A percentile compares a stretch with the other conserved stretches of the same genome.
These are phyloP conservation scores for Scaptomyza hsui DNA, from an alignment of 1,140 invertebrate species.

Conservation along the genomic window DNA sequence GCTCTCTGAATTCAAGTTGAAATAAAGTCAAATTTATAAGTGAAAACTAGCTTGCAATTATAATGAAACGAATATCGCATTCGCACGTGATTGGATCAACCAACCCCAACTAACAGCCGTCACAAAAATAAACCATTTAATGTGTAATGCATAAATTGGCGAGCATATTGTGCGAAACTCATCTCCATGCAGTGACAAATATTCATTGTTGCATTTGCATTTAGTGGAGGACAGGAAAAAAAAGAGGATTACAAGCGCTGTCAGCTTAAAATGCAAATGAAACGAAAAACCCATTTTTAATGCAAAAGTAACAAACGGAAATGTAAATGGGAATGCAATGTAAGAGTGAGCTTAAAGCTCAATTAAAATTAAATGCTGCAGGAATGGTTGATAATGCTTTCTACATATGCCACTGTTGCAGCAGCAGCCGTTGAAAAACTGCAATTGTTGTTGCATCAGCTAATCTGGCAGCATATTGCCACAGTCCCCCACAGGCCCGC, in stretches of 20 bases:
- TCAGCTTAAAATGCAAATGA: conserved; percentile 30
- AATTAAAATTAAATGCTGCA: conserved; percentile 56
- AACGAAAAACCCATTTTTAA: neutral
- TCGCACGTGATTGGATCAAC: too few relatives aligned
- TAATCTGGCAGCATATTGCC: conserved; percentile 68
- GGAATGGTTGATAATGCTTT: conserved; percentile 41
- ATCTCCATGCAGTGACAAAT: neutral
- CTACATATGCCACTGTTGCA: conserved; percentile 22
- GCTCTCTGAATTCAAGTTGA: too few relatives aligned
- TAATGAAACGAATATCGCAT: too few relatives aligned
- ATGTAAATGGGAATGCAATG: neutral
- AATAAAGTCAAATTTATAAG: too few relatives aligned
- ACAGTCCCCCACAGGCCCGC: neutral
- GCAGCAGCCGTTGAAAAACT: conserved; percentile 17
- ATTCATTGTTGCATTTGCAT: conserved; percentile 45
- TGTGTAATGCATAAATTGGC: conserved; percentile 14
- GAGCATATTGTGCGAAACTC: neutral
- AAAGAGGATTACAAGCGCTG: conserved; percentile 10
- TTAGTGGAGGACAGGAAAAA: conserved; percentile 14
- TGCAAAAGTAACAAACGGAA: conserved; percentile 1
- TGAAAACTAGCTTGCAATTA: too few relatives aligned
- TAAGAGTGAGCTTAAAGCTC: conserved; percentile 44
- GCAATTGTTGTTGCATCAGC: conserved; percentile 34
- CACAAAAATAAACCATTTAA: neutral
- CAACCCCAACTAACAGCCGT: too few relatives aligned